Conservation (phyloP, 2,888 invertebrate genomes). For the Lithophane semibrunnea region DNA sequence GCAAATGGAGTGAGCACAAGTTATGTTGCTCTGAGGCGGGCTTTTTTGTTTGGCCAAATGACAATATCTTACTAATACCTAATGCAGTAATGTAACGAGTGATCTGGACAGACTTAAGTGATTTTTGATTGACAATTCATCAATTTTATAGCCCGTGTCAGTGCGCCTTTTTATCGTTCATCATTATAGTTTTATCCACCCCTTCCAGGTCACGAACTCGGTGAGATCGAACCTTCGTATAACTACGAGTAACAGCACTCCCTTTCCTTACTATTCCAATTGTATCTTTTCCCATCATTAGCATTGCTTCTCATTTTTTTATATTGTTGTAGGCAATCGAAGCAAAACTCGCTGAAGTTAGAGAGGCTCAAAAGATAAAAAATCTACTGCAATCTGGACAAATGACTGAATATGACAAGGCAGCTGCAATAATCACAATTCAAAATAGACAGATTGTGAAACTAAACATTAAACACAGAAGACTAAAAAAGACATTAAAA, state of each 20-base stretch:
- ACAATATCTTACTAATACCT: background rate
- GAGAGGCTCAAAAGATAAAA: constrained; percentile 14
- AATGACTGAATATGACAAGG: constrained; percentile 6
- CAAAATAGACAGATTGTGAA: constrained; percentile 31
- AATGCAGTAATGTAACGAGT: background rate
- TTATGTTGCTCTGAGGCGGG: background rate
- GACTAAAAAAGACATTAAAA: constrained; percentile 19
- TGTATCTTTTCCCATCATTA: background rate
- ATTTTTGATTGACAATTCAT: background rate
- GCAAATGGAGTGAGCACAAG: constrained; percentile 34
- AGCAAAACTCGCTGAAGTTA: constrained; percentile 6
- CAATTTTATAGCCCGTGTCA: background rate
- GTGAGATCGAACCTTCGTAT: background rate
- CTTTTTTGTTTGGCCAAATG: background rate
- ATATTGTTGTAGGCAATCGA: constrained; percentile 44
- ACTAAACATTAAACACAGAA: constrained; percentile 1
- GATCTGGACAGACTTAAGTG: background rate
- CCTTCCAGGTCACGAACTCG: background rate
- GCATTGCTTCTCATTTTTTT: constrained; percentile 29
- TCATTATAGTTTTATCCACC: background rate
- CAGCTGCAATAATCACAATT: constrained; percentile 37
- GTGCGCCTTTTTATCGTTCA: background rate
- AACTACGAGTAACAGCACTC: constrained; percentile 5
- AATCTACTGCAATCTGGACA: constrained; percentile 17
- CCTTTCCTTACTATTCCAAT: constrained; percentile 14